Evolutionary conservation across 2,797 vertebrate species (phyloP), one percentile per base, ranked within the genome.

Genomic region (Sebastes dallii): DNA sequence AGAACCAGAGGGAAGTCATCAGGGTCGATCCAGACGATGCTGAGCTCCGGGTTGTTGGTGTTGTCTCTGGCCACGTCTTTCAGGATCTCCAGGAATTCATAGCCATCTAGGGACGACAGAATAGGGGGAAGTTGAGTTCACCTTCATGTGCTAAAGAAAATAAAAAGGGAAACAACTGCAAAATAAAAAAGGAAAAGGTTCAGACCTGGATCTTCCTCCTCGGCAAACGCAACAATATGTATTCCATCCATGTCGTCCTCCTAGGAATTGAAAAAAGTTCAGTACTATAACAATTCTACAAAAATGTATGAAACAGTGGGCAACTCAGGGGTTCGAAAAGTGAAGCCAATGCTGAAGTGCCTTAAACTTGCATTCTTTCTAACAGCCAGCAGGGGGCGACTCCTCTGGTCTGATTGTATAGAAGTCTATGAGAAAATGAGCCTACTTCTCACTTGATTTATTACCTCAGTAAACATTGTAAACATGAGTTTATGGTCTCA

Each of bases 41-140:
- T 99, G 78, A 99, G 95, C 75, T 98, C 97, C 0, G 98, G 98
- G 91, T 99, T 99, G 93, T 99, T 96, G 0, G 98, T 99, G 93
- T 99, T 99, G 89, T 99, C 98, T 91, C 97, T 95, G 75, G 98
- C 98, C 62, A 99, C 98, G 22, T 99, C 97, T 84, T 99, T 99
- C 88, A 99, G 94, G 92, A 98, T 98, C 95, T 99, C 97, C 86
- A 99, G 94, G 92, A 99, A 99, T 94, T 99, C 98, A 22, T 97
- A 99, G 50, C 98, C 98, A 74, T 99, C 98, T 99, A 90, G 72
- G 90, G 75, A 66, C 2, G 10, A 82, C 11, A 75, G 30, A 80
- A n/a, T 13, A 66, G 42, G 36, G 75, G 9, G 4, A 30, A 55
- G 22, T 32, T 56, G 1, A 76, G 39, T 34, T 50, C 4, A 34